Conservation (phyloP, 2,888 invertebrate genomes). For the Tetrapedia diversipes region DNA sequence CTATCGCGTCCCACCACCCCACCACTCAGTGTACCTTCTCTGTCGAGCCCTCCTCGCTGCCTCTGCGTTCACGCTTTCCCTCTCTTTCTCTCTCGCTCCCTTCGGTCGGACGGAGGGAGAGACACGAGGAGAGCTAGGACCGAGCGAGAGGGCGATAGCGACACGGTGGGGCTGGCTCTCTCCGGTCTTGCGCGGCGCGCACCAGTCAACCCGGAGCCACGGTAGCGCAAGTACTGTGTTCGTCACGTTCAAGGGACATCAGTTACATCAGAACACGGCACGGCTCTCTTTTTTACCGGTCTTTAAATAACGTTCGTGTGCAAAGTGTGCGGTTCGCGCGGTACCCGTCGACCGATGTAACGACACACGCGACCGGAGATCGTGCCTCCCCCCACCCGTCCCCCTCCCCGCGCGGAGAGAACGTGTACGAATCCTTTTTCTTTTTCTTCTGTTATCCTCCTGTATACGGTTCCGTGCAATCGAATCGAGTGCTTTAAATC, state of each 20-base stretch:
- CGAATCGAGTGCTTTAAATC: slow-evolving; percentile 28
- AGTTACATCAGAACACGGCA: slow-evolving; percentile 57
- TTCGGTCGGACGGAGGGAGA: slow-evolving; percentile 48
- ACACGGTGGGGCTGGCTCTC: slow-evolving; percentile 82
- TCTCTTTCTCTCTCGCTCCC: slow-evolving; percentile 49
- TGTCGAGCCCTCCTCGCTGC: slow-evolving; percentile 53
- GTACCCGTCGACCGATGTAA: slow-evolving; percentile 43
- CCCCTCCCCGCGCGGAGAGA: slow-evolving; percentile 7
- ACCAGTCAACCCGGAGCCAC: slow-evolving; percentile 82
- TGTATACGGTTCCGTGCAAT: neutral
- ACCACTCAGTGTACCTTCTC: slow-evolving; percentile 57
- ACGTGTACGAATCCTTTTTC: slow-evolving; percentile 6
- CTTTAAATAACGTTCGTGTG: slow-evolving; percentile 37
- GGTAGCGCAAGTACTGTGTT: slow-evolving; percentile 80
- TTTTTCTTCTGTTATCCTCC: too few relatives aligned
- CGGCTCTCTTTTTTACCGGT: slow-evolving; percentile 56
- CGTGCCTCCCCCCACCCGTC: too few relatives aligned
- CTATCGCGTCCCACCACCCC: slow-evolving; percentile 51
- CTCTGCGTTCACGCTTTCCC: slow-evolving; percentile 38
- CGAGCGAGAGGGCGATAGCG: slow-evolving; percentile 72
- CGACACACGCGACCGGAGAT: slow-evolving; percentile 34
- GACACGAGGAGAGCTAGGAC: slow-evolving; percentile 79
- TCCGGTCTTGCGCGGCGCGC: slow-evolving; percentile 81
- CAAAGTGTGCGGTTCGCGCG: slow-evolving; percentile 31
- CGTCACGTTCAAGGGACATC: slow-evolving; percentile 66